phyloP scores from a whole-genome alignment of 2,797 vertebrate genomes.

The Neoniphon sammara region DNA sequence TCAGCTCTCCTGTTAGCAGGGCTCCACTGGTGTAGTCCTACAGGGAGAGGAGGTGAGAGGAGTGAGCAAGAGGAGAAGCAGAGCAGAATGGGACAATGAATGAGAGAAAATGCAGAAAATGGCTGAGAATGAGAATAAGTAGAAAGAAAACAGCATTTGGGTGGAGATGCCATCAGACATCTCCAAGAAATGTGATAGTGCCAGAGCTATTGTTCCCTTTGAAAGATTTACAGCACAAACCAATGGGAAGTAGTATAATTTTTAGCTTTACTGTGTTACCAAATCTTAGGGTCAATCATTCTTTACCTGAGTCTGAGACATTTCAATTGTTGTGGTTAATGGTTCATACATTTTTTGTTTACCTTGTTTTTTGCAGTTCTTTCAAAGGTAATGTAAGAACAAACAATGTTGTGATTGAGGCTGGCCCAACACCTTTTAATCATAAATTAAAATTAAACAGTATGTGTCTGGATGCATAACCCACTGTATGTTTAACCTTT shows the following conservation, averaged over 20 bases:
- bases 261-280: not conserved
- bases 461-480: not conserved
- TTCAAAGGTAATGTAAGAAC: not conserved
- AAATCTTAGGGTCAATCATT: not conserved
- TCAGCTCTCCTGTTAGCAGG: slow-evolving; percentile 94
- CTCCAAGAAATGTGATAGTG: no score
- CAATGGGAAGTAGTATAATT: not conserved
- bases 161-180: no score
- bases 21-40: slow-evolving; percentile 94
- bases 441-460: not conserved
- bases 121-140: no score
- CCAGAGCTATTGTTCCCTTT: no score
- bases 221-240: no score
- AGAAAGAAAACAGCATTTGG: no score
- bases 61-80: not conserved
- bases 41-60: no score
- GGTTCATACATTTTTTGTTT: not conserved
- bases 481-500: not conserved
- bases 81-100: slow-evolving; percentile 1
- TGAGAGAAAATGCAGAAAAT: not conserved
- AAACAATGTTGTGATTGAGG: not conserved
- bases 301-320: not conserved
- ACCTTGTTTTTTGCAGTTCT: not conserved
- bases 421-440: not conserved
- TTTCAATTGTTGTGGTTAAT: not conserved